phyloP scores from a whole-genome alignment of 2,113 vertebrate genomes.

The Laterallus jamaicensis region DNA sequence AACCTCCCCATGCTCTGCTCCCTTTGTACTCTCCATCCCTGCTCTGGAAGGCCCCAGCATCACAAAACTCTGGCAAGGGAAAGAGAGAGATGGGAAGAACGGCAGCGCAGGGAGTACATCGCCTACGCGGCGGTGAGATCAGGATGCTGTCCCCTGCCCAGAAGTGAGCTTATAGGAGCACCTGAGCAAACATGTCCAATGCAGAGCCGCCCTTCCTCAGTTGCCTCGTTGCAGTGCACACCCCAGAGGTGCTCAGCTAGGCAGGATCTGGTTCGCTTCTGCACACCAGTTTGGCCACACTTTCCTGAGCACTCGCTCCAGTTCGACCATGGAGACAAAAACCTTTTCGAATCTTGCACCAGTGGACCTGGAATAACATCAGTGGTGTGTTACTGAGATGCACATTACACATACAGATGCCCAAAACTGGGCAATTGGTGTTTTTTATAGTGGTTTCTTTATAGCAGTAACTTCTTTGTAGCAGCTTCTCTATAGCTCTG shows the following conservation, averaged over 20 bases:
- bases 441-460: background rate
- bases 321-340: constrained; percentile 88
- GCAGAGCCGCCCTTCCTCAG: constrained; percentile 85
- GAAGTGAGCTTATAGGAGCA: constrained; percentile 7
- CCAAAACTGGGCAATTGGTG: rapidly evolving
- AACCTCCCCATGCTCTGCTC: background rate
- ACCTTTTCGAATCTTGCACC: constrained; percentile 53
- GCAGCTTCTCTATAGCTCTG: background rate
- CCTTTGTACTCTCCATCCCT: background rate
- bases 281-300: constrained; percentile 85
- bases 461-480: background rate
- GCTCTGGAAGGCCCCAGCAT: rapidly evolving
- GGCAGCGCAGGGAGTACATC: background rate
- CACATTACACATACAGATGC: background rate
- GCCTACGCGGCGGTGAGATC: rapidly evolving
- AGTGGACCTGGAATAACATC: constrained; percentile 69
- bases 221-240: constrained; percentile 80
- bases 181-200: constrained; percentile 82
- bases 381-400: background rate
- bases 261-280: constrained; percentile 87
- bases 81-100: background rate
- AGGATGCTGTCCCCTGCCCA: background rate
- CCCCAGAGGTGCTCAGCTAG: constrained; percentile 71
- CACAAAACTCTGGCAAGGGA: background rate
- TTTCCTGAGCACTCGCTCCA: constrained; percentile 88